Conservation (phyloP, 1,140 invertebrate species). For the Tribolium madens region DNA sequence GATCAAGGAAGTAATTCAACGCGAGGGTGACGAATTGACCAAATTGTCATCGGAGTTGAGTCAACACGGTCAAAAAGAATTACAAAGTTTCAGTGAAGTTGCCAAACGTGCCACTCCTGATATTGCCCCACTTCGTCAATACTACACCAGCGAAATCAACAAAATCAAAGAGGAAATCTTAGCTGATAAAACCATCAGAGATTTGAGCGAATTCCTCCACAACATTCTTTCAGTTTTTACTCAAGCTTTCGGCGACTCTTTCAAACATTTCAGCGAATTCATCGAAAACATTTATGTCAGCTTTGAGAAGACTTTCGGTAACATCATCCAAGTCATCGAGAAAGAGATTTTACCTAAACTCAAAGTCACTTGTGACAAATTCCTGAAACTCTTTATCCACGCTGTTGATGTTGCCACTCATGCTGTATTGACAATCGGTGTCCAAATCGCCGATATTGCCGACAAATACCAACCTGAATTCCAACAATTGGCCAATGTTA, state of each 20-base stretch:
- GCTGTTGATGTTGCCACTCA: slow-evolving; percentile 68
- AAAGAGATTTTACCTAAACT: slow-evolving; percentile 71
- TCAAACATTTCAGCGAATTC: slow-evolving; percentile 66
- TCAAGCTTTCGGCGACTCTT: slow-evolving; percentile 66
- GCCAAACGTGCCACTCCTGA: slow-evolving; percentile 73
- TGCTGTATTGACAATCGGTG: slow-evolving; percentile 68
- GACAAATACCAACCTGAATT: slow-evolving; percentile 76
- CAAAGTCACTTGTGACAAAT: slow-evolving; percentile 69
- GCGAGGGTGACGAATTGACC: slow-evolving; percentile 61
- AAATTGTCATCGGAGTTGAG: slow-evolving; percentile 64
- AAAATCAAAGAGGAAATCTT: slow-evolving; percentile 75
- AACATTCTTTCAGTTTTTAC: slow-evolving; percentile 67
- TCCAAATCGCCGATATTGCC: slow-evolving; percentile 68
- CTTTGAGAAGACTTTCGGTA: slow-evolving; percentile 64
- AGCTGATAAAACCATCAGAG: slow-evolving; percentile 74
- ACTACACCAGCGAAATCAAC: slow-evolving; percentile 72
- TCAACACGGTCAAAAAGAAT: slow-evolving; percentile 64
- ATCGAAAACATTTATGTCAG: slow-evolving; percentile 66
- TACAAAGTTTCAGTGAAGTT: slow-evolving; percentile 65
- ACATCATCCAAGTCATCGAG: slow-evolving; percentile 67
- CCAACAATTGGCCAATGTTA: slow-evolving; percentile 71
- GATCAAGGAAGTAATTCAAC: slow-evolving; percentile 52
- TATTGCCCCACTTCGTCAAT: slow-evolving; percentile 70
- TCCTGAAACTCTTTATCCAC: slow-evolving; percentile 64
- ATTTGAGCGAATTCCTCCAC: slow-evolving; percentile 75